Evolutionary conservation across 2,113 vertebrate genomes (phyloP).

Genomic region (Corvus moneduloides): DNA sequence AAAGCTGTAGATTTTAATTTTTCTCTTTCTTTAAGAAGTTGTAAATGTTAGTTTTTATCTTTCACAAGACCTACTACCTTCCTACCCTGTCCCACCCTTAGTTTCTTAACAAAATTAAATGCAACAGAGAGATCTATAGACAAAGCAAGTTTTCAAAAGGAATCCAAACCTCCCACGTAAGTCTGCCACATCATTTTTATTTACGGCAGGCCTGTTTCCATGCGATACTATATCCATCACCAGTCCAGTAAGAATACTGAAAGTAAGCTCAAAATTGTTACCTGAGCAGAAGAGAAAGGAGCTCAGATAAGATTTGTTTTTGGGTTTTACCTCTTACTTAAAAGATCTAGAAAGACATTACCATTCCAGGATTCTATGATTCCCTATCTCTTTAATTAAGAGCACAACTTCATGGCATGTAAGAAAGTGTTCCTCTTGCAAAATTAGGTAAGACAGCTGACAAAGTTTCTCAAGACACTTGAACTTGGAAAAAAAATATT

Average conservation of each 20-base stretch:
- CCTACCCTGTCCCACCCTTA: background rate
- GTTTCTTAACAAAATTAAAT: background rate
- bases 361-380: background rate
- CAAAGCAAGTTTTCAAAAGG: background rate
- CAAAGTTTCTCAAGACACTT: background rate
- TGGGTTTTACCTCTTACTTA: background rate
- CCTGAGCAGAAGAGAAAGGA: background rate
- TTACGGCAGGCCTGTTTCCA: background rate
- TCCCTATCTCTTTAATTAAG: background rate
- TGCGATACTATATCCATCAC: fast-evolving
- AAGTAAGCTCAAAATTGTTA: background rate
- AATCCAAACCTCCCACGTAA: background rate
- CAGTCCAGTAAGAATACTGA: background rate
- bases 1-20: background rate
- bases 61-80: background rate
- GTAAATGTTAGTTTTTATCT: background rate
- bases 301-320: background rate
- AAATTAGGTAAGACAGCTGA: background rate
- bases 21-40: background rate
- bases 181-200: background rate
- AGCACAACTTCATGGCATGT: background rate
- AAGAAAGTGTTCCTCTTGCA: background rate
- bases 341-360: background rate
- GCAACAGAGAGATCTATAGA: background rate
- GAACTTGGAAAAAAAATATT: background rate